phyloP scores from a whole-genome alignment of 2,797 vertebrate genomes.

The Benthosema pterotum region DNA sequence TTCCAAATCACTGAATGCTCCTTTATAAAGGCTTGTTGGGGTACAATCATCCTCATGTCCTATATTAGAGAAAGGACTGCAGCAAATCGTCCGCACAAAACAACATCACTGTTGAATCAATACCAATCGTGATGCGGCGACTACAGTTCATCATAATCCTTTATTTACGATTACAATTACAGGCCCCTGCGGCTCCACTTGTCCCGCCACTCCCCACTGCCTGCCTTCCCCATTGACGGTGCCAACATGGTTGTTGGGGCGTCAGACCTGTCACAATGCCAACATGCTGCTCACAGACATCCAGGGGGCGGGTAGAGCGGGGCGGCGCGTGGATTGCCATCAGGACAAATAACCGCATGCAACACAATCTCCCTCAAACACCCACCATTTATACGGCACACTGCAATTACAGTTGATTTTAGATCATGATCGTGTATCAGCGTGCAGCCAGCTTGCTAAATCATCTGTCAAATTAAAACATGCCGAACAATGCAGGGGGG shows the following conservation, averaged over 20 bases:
- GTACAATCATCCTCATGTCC: no score
- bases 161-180: conserved; percentile 50
- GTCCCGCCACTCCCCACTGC: conserved; percentile 48
- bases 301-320: no score
- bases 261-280: conserved; percentile 65
- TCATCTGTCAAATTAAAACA: conserved; percentile 35
- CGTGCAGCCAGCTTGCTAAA: conserved; percentile 1
- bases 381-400: conserved; percentile 29
- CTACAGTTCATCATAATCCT: conserved; percentile 51
- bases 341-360: conserved; percentile 51
- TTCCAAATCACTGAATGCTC: no score
- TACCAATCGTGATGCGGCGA: conserved; percentile 40
- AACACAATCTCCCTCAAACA: conserved; percentile 62
- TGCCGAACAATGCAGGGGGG: conserved; percentile 8
- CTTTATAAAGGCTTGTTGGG: no score
- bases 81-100: conserved; percentile 16
- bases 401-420: conserved; percentile 48
- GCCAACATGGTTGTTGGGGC: conserved; percentile 38
- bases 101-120: conserved; percentile 59
- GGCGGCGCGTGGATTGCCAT: conserved; percentile 51
- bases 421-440: conserved; percentile 31
- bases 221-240: conserved; percentile 45
- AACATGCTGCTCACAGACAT: conserved; percentile 43
- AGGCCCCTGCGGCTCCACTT: conserved; percentile 33
- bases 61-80: no score